phyloP scores from a whole-genome alignment of 2,113 vertebrate genomes.

The Cinclus cinclus region DNA sequence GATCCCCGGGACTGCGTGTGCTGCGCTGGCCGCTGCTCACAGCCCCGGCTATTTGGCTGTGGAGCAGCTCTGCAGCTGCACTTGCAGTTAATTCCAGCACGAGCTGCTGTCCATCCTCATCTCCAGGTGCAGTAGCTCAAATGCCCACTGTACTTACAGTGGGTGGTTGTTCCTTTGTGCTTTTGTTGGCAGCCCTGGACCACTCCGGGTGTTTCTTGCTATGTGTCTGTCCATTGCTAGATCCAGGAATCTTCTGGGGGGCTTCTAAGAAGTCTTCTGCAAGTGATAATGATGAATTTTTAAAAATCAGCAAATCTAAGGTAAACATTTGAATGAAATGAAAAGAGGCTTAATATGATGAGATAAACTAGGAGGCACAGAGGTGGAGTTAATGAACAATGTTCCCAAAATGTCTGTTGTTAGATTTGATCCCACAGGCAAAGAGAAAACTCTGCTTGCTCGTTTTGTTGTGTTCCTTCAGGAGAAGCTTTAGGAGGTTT shows the following conservation, averaged over 20 bases:
- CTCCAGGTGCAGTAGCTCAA: not conserved
- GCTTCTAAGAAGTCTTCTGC: not conserved
- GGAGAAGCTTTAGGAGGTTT: not conserved
- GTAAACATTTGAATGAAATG: not conserved
- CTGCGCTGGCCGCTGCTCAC: not conserved
- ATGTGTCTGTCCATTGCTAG: not conserved
- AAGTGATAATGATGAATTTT: not conserved
- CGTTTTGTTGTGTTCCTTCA: not conserved
- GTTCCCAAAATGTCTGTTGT: accelerated
- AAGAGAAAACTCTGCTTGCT: not conserved
- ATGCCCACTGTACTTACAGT: not conserved
- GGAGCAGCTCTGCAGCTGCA: not conserved
- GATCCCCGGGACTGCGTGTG: not conserved
- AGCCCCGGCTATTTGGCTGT: not conserved
- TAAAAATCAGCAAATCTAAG: not conserved
- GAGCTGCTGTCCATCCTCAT: not conserved
- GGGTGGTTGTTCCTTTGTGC: not conserved
- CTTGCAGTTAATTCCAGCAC: not conserved
- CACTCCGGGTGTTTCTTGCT: not conserved
- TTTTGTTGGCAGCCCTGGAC: not conserved
- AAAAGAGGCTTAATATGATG: not conserved
- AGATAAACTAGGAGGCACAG: not conserved
- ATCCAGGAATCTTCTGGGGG: not conserved
- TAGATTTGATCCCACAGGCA: not conserved
- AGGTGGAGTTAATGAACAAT: not conserved